phyloP scores from a whole-genome alignment of 2,888 invertebrate species.

The Sinhomidia bicolor region DNA sequence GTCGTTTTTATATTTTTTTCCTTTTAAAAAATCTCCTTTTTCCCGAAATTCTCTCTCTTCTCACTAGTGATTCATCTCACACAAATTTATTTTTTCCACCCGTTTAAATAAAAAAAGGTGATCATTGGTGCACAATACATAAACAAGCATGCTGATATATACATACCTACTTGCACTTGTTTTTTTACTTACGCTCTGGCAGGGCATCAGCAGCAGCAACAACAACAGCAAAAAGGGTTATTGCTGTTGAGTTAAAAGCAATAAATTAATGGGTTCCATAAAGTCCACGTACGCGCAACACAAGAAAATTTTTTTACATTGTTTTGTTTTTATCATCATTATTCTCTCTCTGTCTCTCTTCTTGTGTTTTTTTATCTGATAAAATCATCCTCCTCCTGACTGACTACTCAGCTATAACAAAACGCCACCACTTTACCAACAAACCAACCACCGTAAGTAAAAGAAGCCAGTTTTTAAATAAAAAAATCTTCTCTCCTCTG shows the following conservation, averaged over 20 bases:
- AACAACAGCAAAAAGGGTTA: constrained; percentile 28
- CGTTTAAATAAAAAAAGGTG: too few relatives aligned
- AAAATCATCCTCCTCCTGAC: constrained; percentile 53
- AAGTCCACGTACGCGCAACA: constrained; percentile 55
- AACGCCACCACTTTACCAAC: not conserved
- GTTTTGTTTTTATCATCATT: constrained; percentile 61
- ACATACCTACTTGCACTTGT: constrained; percentile 1
- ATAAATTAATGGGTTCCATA: constrained; percentile 74
- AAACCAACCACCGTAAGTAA: constrained; percentile 11
- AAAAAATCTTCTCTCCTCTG: constrained; percentile 31
- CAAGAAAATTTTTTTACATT: too few relatives aligned
- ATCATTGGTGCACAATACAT: not conserved
- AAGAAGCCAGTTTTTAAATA: constrained; percentile 57
- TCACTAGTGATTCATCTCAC: constrained; percentile 50
- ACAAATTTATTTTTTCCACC: constrained; percentile 20
- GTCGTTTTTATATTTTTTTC: constrained; percentile 19
- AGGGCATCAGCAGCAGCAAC: constrained; percentile 18
- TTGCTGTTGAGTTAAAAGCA: constrained; percentile 58
- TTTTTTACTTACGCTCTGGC: too few relatives aligned
- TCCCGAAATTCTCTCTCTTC: not conserved
- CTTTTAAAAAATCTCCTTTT: constrained; percentile 16
- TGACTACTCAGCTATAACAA: constrained; percentile 33
- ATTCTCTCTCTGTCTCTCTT: not conserved
- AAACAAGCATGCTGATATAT: not conserved
- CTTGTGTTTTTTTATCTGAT: constrained; percentile 40